Base-by-base conservation (phyloP, 2,797 vertebrate species). In the Tinamus major region DNA sequence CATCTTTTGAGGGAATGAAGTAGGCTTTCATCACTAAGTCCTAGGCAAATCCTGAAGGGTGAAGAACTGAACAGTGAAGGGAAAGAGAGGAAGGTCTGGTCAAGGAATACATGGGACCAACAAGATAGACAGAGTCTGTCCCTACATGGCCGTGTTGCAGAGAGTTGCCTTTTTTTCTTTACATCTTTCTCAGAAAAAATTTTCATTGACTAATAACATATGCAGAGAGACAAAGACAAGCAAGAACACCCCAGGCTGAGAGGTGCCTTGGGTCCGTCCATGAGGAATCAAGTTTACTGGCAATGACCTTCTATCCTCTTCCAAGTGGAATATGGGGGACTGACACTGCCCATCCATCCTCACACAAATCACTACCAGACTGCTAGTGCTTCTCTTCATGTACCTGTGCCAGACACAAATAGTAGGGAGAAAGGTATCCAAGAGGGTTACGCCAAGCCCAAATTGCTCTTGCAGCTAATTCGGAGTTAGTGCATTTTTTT, bases 291-390 rank as follows among this genome's bases (percentile, higher is more conserved):
- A 15, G 27, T 27, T 53, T 53, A 53, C 27, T 53, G 26, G 33
- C 0, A 2, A 4, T 0, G 2, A 24, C 1, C 46, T 7, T 59
- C 6, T 9, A 23, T 0, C 0, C 5, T 20, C 21, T 74, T 26
- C 23, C 37, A 62, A 46, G 4, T 31, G 35, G 23, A 27, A 5
- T 16, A 2, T 2, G 1, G 33, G 61, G 27, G 9, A 37, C 5
- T 13, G 31, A 19, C 41, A 9, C 33, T 84, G 37, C n/a, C 33
- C 49, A 6, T 33, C 27, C 0, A 0, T 10, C 55, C 18, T 42
- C 1, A 1, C 12, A 5, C 18, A 12, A 26, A n/a, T 37, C 44
- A 78, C 8, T 17, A 37, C 20, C 49, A 39, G 6, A 19, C 0
- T 39, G 17, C 18, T 41, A 42, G 6, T 20, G 16, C 4, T 31